phyloP scores from a whole-genome alignment of 2,888 invertebrate species.

The Sphecodes monilicornis region DNA sequence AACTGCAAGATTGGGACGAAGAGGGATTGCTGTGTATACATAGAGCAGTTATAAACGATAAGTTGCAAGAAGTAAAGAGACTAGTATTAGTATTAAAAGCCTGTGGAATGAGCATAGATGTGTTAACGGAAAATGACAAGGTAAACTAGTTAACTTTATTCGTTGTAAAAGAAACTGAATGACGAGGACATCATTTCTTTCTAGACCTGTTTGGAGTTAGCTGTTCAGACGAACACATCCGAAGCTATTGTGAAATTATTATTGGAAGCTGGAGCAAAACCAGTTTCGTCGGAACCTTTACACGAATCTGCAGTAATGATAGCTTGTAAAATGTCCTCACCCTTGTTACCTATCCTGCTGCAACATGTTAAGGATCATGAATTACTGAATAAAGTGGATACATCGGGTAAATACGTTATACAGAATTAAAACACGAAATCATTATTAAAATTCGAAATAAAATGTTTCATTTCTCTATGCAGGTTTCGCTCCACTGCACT shows the following conservation, averaged over 20 bases:
- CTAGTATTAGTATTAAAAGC: constrained; percentile 72
- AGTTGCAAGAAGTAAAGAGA: constrained; percentile 66
- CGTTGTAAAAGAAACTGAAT: not conserved
- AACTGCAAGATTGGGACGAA: constrained; percentile 67
- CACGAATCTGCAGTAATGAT: constrained; percentile 78
- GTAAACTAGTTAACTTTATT: constrained; percentile 61
- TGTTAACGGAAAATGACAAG: constrained; percentile 68
- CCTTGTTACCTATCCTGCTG: constrained; percentile 70
- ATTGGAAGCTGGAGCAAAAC: constrained; percentile 76
- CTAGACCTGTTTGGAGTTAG: constrained; percentile 80
- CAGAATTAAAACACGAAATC: not conserved
- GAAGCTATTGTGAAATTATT: constrained; percentile 72
- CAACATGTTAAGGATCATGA: constrained; percentile 48
- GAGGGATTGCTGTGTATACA: constrained; percentile 78
- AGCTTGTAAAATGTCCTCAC: constrained; percentile 74
- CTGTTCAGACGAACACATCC: constrained; percentile 70
- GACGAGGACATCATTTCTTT: constrained; percentile 24
- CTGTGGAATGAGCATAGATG: constrained; percentile 71
- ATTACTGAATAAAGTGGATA: constrained; percentile 70
- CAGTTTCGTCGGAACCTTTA: constrained; percentile 61
- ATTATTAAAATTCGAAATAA: not conserved
- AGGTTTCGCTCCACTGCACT: constrained; percentile 80
- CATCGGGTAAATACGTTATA: constrained; percentile 67
- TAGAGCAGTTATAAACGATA: constrained; percentile 72
- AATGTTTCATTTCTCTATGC: constrained; percentile 1